Conservation (phyloP, 2,888 invertebrate species). For the Cryptophagus acutangulus region DNA sequence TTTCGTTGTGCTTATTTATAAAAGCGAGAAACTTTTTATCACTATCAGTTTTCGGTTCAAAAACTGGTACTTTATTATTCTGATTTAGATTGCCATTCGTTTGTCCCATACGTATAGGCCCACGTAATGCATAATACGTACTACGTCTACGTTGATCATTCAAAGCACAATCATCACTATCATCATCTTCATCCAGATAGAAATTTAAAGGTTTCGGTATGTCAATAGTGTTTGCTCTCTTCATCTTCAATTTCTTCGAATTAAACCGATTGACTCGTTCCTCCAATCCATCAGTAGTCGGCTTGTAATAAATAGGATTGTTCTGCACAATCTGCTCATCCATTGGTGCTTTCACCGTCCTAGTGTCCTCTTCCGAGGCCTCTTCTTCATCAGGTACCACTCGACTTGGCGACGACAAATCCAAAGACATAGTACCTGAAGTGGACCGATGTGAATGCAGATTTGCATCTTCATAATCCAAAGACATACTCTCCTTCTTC, state of each 20-base stretch:
- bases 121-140: slow-evolving; percentile 51
- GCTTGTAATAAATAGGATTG: slow-evolving; percentile 40
- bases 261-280: slow-evolving; percentile 50
- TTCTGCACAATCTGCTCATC: slow-evolving; percentile 27
- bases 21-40: slow-evolving; percentile 81
- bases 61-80: slow-evolving; percentile 53
- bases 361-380: slow-evolving; percentile 31
- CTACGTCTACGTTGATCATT: slow-evolving; percentile 40
- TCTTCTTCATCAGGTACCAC: slow-evolving; percentile 19
- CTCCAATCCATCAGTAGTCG: slow-evolving; percentile 21
- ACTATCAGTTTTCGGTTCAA: slow-evolving; percentile 78
- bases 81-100: slow-evolving; percentile 44
- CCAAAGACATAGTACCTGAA: slow-evolving; percentile 27
- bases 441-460: background rate
- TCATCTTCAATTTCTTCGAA: slow-evolving; percentile 71
- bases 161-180: slow-evolving; percentile 38
- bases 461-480: slow-evolving; percentile 14
- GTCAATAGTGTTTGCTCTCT: slow-evolving; percentile 84
- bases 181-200: slow-evolving; percentile 49
- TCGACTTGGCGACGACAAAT: slow-evolving; percentile 15
- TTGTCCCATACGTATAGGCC: slow-evolving; percentile 56
- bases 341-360: slow-evolving; percentile 25
- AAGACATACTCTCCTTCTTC: slow-evolving; percentile 7
- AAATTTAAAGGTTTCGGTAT: slow-evolving; percentile 66
- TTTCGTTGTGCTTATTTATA: slow-evolving; percentile 68